These are phyloP conservation scores for Leptopilina clavipes DNA, from an alignment of 1,140 invertebrate species.

Conservation along the genomic window DNA sequence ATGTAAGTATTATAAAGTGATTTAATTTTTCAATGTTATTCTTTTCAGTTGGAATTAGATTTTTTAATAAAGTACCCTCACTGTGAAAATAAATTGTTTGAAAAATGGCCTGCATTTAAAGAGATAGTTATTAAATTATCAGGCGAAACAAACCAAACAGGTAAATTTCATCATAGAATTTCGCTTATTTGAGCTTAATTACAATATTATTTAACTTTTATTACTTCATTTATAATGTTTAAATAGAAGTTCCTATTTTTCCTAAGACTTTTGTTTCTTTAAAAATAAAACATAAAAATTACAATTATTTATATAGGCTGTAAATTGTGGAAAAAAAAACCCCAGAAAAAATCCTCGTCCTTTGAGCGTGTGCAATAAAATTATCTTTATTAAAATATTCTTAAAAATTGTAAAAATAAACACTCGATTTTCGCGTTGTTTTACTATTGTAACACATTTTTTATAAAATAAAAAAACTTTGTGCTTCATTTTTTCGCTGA, in stretches of 20 bases:
- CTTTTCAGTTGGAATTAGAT: background rate
- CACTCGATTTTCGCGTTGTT: too few relatives aligned
- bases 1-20: background rate
- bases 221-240: background rate
- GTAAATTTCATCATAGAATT: background rate
- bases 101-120: conserved; percentile 9
- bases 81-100: background rate
- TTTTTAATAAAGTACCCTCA: background rate
- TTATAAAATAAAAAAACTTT: too few relatives aligned
- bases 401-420: too few relatives aligned
- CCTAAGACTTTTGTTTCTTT: background rate
- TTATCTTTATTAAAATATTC: too few relatives aligned
- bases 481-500: background rate
- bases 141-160: background rate
- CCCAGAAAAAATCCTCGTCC: too few relatives aligned
- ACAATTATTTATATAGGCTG: too few relatives aligned
- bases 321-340: too few relatives aligned
- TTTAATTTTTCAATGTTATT: background rate
- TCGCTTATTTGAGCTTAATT: background rate
- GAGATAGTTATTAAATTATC: background rate
- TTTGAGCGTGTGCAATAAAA: too few relatives aligned
- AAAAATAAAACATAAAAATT: background rate
- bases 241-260: background rate
- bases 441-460: too few relatives aligned
- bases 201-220: background rate